These are phyloP conservation scores for Drosophila prostipennis DNA, from an alignment of 2,888 invertebrate genomes.

Conservation along the genomic window DNA sequence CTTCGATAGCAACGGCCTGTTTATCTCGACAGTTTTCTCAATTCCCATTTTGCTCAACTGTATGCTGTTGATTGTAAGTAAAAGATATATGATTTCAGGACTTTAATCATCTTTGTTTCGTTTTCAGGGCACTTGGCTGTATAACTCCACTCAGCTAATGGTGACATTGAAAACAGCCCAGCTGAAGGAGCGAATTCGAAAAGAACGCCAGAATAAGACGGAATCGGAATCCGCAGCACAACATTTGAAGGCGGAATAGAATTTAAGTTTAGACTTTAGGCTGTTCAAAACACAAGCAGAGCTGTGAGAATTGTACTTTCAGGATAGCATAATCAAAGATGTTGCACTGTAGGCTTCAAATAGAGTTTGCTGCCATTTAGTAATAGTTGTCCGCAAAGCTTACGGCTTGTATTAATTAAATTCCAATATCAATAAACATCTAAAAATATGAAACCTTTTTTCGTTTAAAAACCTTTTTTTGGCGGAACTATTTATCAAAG, in stretches of 20 bases:
- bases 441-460: too few species aligned
- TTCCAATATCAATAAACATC: neutral
- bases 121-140: conserved; percentile 93
- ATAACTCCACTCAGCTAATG: conserved; percentile 95
- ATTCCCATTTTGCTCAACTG: conserved; percentile 96
- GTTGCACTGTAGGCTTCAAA: neutral
- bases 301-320: conserved; percentile 25
- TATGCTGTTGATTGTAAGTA: conserved; percentile 96
- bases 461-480: too few species aligned
- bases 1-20: conserved; percentile 96
- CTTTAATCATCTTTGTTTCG: neutral
- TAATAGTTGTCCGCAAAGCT: neutral
- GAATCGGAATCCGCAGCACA: neutral
- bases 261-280: neutral
- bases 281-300: conserved; percentile 2
- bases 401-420: neutral
- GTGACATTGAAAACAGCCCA: conserved; percentile 93
- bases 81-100: neutral
- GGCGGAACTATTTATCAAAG: too few species aligned
- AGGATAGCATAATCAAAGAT: neutral
- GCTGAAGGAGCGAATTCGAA: conserved; percentile 88
- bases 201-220: conserved; percentile 75
- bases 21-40: conserved; percentile 97
- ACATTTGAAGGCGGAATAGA: conserved; percentile 47
- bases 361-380: conserved; percentile 13